These are phyloP conservation scores for Xestia ashworthii DNA, from an alignment of 2,888 invertebrate genomes.

Conservation along the genomic window DNA sequence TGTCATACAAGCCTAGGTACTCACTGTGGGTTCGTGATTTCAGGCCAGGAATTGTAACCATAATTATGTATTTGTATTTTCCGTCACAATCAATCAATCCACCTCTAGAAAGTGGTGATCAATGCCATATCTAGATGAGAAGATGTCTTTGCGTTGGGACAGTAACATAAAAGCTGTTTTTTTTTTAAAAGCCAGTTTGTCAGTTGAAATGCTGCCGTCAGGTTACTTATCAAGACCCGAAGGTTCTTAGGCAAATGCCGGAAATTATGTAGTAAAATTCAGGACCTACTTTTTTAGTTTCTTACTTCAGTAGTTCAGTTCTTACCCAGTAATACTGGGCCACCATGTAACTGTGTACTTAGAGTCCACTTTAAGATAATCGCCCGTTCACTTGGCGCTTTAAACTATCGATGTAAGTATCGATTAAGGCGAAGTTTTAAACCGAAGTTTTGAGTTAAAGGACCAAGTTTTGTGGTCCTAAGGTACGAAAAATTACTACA, in stretches of 20 bases:
- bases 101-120: neutral
- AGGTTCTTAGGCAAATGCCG: neutral
- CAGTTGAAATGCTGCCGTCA: neutral
- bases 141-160: neutral
- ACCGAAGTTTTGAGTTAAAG: constrained; percentile 1
- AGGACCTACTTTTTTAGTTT: neutral
- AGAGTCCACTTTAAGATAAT: constrained; percentile 74
- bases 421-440: constrained; percentile 47
- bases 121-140: neutral
- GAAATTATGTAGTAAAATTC: neutral
- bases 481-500: neutral
- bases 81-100: neutral
- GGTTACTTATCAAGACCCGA: neutral
- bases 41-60: neutral
- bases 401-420: constrained; percentile 54
- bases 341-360: constrained; percentile 65
- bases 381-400: constrained; percentile 73
- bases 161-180: neutral
- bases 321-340: constrained; percentile 24
- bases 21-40: neutral
- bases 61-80: neutral
- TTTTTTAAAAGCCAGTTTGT: neutral
- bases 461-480: neutral
- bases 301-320: neutral
- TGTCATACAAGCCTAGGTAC: neutral